Conservation (phyloP, 1,140 invertebrate genomes). For the Drosophila leontia region DNA sequence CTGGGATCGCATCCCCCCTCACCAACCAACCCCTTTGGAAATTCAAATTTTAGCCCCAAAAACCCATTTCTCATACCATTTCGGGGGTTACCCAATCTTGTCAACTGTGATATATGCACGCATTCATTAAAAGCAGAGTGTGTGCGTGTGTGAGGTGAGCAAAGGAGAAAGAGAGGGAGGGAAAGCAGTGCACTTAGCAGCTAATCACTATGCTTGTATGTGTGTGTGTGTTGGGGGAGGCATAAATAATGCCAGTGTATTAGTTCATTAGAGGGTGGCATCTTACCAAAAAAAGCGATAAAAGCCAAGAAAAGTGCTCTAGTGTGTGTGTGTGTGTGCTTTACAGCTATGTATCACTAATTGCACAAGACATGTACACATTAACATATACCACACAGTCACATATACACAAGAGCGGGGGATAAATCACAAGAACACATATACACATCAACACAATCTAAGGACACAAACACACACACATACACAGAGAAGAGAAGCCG, state of each 20-base stretch:
- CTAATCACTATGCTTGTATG: slow-evolving; percentile 31
- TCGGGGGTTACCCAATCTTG: slow-evolving; percentile 32
- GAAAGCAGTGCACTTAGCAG: slow-evolving; percentile 43
- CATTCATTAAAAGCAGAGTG: slow-evolving; percentile 30
- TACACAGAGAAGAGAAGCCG: background rate
- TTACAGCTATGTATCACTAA: slow-evolving; percentile 65
- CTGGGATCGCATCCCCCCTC: slow-evolving; percentile 2
- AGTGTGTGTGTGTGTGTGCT: slow-evolving; percentile 15
- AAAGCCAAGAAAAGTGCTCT: slow-evolving; percentile 45
- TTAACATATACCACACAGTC: slow-evolving; percentile 54
- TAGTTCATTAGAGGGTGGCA: slow-evolving; percentile 39
- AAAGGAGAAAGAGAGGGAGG: background rate
- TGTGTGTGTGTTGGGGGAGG: slow-evolving; percentile 6
- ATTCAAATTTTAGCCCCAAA: slow-evolving; percentile 19
- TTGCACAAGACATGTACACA: slow-evolving; percentile 63
- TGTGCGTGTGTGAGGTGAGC: background rate
- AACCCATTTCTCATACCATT: slow-evolving; percentile 32
- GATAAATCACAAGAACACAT: slow-evolving; percentile 41
- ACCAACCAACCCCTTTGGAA: background rate
- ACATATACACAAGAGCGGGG: slow-evolving; percentile 31
- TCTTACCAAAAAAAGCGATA: slow-evolving; percentile 36
- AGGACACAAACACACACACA: background rate
- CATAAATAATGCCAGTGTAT: slow-evolving; percentile 51
- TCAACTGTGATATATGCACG: slow-evolving; percentile 55
- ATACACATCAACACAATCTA: slow-evolving; percentile 22